phyloP scores from a whole-genome alignment of 1,140 invertebrate genomes.

The Drosophila albomicans region DNA sequence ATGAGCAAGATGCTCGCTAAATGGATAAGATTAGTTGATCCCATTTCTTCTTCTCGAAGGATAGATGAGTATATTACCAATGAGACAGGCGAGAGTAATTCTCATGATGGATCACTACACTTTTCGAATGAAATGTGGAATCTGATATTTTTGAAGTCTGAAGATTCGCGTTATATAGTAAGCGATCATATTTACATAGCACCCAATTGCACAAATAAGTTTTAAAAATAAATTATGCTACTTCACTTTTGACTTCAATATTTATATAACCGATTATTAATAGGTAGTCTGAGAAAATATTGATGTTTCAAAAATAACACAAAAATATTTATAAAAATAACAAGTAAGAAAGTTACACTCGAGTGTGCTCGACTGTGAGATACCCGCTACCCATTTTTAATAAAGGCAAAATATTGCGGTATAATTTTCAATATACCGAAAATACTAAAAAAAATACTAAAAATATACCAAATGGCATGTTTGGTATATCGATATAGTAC shows the following conservation, averaged over 20 bases:
- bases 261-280: constrained; percentile 3
- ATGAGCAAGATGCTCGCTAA: constrained; percentile 30
- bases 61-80: constrained; percentile 12
- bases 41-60: background rate
- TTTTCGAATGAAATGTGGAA: background rate
- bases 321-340: no score
- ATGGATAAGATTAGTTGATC: background rate
- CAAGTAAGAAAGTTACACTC: no score
- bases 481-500: no score
- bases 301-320: no score
- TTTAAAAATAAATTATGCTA: constrained; percentile 6
- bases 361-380: no score
- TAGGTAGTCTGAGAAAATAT: background rate
- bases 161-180: constrained; percentile 1
- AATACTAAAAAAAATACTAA: no score
- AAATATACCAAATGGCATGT: no score
- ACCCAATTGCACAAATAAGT: constrained; percentile 31
- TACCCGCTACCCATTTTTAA: no score
- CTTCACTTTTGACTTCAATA: constrained; percentile 2
- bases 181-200: background rate
- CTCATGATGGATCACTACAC: constrained; percentile 24
- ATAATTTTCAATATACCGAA: no score
- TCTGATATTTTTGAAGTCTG: background rate
- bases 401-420: no score
- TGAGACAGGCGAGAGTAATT: constrained; percentile 20